Base-by-base conservation (phyloP, 30 jellyfish, hydroid and myxozoan genomes). In the Morbakka virulenta region DNA sequence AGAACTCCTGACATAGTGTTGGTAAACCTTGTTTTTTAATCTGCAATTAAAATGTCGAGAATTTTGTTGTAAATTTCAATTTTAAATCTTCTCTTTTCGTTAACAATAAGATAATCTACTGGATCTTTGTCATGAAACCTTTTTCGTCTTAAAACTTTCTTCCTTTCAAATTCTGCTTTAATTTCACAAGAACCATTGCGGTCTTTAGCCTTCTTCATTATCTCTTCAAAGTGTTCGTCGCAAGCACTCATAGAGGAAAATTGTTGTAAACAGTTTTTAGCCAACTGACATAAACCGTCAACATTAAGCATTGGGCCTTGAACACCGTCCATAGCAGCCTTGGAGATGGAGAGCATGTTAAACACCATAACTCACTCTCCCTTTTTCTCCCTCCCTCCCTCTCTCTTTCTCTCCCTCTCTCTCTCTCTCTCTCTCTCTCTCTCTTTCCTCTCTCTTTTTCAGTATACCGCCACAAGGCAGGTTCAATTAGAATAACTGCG, bases 321-420 rank as follows among this genome's bases (percentile, higher is more conserved):
- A 75, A 75, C 87, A 76, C 36, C 64, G 80, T 77, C 88, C 35
- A 79, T 77, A 28, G 53, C 80, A 77, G 88, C 79, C 67, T 77
- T 77, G 33, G 88, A 61, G 50, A 77, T 61, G 88, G 50, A 47
- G 35, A 77, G 41, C 62, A 77, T 41, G 17, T 41, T 9, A 41
- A 41, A 41, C n/a, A n/a, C n/a, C n/a, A n/a, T n/a, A n/a, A n/a
- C n/a, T n/a, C n/a, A n/a, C n/a, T n/a, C n/a, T n/a, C n/a, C n/a
- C n/a, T n/a, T n/a, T n/a, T n/a, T n/a, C n/a, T n/a, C n/a, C n/a
- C n/a, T n/a, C n/a, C n/a, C n/a, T n/a, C n/a, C n/a, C n/a, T n/a
- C n/a, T n/a, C n/a, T n/a, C n/a, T n/a, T n/a, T n/a, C n/a, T n/a
- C n/a, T n/a, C n/a, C n/a, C n/a, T n/a, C n/a, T n/a, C n/a, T n/a